Conservation (phyloP, 2,888 invertebrate species). For the Acrobasis consociella region DNA sequence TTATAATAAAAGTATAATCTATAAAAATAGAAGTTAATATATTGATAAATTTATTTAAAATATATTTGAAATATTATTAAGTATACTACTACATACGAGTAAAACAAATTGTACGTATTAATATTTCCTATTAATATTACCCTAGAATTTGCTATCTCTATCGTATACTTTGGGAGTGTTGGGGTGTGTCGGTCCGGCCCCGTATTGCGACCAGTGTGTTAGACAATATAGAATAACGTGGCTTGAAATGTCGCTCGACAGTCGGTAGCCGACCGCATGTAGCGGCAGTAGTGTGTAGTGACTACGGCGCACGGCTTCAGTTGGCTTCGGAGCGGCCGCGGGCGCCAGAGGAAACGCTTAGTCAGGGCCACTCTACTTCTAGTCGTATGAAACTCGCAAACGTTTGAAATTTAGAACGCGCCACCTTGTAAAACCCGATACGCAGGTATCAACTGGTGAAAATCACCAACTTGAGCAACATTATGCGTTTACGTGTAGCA, state of each 20-base stretch:
- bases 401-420: too few relatives aligned
- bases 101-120: constrained; percentile 18
- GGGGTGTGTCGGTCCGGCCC: constrained; percentile 22
- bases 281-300: constrained; percentile 69
- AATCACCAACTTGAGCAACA: neutral
- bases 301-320: constrained; percentile 77
- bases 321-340: constrained; percentile 70
- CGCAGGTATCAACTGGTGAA: too few relatives aligned
- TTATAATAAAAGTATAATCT: constrained; percentile 20
- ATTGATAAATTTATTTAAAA: constrained; percentile 20
- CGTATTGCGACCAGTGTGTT: constrained; percentile 27
- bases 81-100: constrained; percentile 13
- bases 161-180: constrained; percentile 10
- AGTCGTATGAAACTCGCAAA: too few relatives aligned
- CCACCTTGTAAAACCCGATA: too few relatives aligned
- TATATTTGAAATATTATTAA: constrained; percentile 15
- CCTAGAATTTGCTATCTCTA: constrained; percentile 18
- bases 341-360: constrained; percentile 55
- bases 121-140: constrained; percentile 21
- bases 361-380: neutral
- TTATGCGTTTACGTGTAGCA: neutral
- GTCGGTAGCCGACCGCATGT: constrained; percentile 48
- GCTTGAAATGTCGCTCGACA: constrained; percentile 81
- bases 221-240: constrained; percentile 34
- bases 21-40: constrained; percentile 22